These are phyloP conservation scores for Kobus ellipsiprymnus DNA, from an alignment of 2,113 vertebrate genomes.

Conservation along the genomic window DNA sequence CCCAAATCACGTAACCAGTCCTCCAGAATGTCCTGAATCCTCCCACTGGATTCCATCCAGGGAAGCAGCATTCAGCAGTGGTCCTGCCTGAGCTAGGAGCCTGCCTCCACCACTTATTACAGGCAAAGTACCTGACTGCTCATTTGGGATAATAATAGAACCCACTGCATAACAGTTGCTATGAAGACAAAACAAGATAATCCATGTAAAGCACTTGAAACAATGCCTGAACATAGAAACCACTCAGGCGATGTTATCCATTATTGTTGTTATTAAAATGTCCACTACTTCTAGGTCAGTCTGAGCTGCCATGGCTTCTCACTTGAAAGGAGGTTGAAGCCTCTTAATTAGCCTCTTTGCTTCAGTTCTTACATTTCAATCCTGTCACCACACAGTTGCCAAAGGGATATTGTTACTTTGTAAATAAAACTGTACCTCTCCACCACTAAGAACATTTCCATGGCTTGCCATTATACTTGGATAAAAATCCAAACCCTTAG, in stretches of 20 bases:
- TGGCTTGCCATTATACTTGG: neutral
- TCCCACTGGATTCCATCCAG: neutral
- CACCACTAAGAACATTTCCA: neutral
- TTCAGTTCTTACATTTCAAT: neutral
- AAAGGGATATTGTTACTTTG: neutral
- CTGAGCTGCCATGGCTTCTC: neutral
- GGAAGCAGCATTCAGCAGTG: neutral
- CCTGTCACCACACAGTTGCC: neutral
- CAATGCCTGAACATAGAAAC: neutral
- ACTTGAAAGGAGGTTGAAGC: neutral
- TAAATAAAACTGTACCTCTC: neutral
- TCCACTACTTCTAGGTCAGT: neutral
- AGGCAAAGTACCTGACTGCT: neutral
- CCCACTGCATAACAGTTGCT: rapidly evolving
- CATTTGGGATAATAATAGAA: neutral
- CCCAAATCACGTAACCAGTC: neutral
- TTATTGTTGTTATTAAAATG: rapidly evolving
- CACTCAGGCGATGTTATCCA: neutral
- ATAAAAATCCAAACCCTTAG: neutral
- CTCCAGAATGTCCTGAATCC: neutral
- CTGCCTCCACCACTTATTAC: too few relatives aligned
- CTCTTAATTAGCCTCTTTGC: neutral
- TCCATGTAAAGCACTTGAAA: neutral
- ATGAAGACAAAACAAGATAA: neutral
- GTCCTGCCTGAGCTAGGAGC: too few relatives aligned